A percentile compares a stretch with the other conserved stretches of the same genome.
Evolutionary conservation across 2,888 invertebrate species (phyloP).

Genomic region (Pardosa pseudoannulata): DNA sequence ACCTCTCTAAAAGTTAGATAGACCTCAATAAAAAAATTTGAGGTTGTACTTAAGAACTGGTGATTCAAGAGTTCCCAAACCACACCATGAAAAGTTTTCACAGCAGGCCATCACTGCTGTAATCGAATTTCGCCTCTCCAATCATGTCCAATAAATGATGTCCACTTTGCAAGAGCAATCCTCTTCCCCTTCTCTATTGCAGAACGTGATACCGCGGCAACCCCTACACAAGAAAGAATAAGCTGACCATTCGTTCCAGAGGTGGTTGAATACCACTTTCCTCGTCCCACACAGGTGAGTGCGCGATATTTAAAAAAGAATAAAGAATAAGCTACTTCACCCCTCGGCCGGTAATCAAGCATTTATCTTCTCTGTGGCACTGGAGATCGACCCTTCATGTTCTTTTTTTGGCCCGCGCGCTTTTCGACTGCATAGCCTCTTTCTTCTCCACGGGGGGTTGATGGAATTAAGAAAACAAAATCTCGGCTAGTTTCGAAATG

Average conservation of each 20-base stretch:
- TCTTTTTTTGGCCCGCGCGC: neutral
- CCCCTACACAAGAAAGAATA: neutral
- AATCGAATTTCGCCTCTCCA: neutral
- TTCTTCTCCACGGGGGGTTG: constrained; percentile 1
- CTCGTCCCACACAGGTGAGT: constrained; percentile 31
- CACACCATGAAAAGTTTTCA: neutral
- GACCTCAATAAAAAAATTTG: no score
- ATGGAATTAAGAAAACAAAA: neutral
- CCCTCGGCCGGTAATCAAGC: constrained; percentile 38
- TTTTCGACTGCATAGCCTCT: constrained; percentile 1
- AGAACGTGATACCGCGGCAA: neutral
- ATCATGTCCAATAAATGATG: neutral
- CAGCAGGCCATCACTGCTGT: neutral
- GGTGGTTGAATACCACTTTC: constrained; percentile 33
- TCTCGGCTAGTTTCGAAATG: no score
- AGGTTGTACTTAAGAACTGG: no score
- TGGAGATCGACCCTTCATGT: neutral
- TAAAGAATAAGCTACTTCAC: constrained; percentile 18
- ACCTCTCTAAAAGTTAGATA: no score
- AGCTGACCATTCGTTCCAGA: constrained; percentile 52
- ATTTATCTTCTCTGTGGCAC: constrained; percentile 54
- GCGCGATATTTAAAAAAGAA: constrained; percentile 34
- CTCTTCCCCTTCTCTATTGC: neutral
- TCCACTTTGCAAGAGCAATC: neutral
- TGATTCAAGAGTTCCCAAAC: no score